Percentiles rank a stretch among this genome's conserved stretches.
phyloP scores from a whole-genome alignment of 2,113 vertebrate genomes.

The Pseudolaguvia tuberculata region DNA sequence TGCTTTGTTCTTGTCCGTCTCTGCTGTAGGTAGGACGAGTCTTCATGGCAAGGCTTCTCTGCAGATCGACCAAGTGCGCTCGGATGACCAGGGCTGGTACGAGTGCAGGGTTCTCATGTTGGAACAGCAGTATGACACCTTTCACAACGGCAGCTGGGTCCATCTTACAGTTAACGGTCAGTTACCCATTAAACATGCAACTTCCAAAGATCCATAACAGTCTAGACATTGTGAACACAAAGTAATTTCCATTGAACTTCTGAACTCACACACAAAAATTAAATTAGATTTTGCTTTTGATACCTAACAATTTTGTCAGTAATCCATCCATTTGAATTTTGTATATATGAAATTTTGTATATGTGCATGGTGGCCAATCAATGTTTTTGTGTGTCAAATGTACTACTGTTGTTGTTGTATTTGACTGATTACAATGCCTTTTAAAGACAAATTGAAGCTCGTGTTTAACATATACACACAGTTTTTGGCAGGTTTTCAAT shows the following conservation, averaged over 20 bases:
- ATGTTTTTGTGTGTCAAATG: neutral
- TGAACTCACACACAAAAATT: neutral
- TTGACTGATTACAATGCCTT: conserved; percentile 5
- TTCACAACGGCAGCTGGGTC: conserved; percentile 99
- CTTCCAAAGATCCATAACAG: neutral
- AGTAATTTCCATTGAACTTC: neutral
- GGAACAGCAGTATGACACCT: conserved; percentile 97
- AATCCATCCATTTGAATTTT: neutral
- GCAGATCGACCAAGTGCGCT: conserved; percentile 91
- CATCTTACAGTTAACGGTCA: conserved; percentile 96
- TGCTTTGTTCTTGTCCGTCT: neutral
- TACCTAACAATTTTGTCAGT: neutral
- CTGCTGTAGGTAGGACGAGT: conserved; percentile 80
- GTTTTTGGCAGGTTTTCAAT: conserved; percentile 31
- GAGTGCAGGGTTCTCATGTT: conserved; percentile 96
- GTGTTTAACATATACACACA: neutral
- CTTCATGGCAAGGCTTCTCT: conserved; percentile 94
- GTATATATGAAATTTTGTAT: neutral
- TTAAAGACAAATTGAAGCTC: neutral
- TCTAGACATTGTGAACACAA: neutral
- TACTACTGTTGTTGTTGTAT: conserved; percentile 1
- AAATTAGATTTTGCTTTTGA: neutral
- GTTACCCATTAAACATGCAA: conserved; percentile 45
- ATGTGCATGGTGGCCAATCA: neutral
- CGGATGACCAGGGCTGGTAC: conserved; percentile 98